A percentile compares a stretch with the other conserved stretches of the same genome.
Evolutionary conservation across 2,888 invertebrate genomes (phyloP).

Genomic region (Scaptomyza tumidula): DNA sequence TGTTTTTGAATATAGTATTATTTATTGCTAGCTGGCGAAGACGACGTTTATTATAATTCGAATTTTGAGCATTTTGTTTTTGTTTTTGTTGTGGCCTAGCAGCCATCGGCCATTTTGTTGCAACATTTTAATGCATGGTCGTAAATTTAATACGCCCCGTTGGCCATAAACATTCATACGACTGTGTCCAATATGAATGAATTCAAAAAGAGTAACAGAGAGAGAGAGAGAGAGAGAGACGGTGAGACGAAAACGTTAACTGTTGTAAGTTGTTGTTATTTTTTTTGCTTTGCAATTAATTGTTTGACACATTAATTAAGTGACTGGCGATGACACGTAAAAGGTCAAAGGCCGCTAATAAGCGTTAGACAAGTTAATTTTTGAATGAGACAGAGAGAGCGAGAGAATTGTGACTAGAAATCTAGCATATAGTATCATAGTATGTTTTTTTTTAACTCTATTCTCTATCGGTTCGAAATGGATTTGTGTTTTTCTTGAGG

Average conservation of each 20-base stretch:
- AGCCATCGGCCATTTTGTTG: constrained; percentile 71
- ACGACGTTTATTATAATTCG: constrained; percentile 79
- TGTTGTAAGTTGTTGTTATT: constrained; percentile 17
- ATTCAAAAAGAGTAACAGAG: constrained; percentile 18
- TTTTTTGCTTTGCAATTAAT: constrained; percentile 65
- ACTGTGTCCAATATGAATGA: constrained; percentile 71
- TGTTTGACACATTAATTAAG: constrained; percentile 73
- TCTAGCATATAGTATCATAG: constrained; percentile 18
- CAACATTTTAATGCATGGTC: constrained; percentile 79
- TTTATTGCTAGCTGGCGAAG: constrained; percentile 72
- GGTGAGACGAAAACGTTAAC: constrained; percentile 44
- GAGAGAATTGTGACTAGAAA: constrained; percentile 24
- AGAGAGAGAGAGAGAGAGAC: constrained; percentile 33
- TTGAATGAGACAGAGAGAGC: too few relatives aligned
- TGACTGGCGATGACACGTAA: constrained; percentile 63
- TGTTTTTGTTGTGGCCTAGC: constrained; percentile 20
- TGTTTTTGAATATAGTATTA: constrained; percentile 51
- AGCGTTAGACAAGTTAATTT: constrained; percentile 76
- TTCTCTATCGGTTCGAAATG: constrained; percentile 41
- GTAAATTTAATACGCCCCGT: constrained; percentile 77
- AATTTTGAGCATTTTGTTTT: constrained; percentile 62
- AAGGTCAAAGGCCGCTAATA: constrained; percentile 75
- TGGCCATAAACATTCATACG: constrained; percentile 70
- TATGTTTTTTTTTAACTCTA: constrained; percentile 18
- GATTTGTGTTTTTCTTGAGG: constrained; percentile 40